These are phyloP conservation scores for Siniperca chuatsi DNA, from an alignment of 2,113 vertebrate genomes.

Conservation along the genomic window DNA sequence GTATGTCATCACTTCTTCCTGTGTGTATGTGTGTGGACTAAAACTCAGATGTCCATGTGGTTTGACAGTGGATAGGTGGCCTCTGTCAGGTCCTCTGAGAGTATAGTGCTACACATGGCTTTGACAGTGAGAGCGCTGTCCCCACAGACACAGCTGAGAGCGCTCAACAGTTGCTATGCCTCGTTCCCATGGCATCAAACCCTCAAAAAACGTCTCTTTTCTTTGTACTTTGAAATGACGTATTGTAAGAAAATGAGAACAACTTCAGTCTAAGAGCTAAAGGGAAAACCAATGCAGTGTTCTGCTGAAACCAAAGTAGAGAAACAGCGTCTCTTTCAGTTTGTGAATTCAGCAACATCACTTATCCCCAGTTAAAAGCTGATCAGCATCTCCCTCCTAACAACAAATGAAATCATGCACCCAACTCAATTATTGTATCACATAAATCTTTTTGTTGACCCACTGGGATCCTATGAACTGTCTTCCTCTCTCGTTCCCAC, in stretches of 20 bases:
- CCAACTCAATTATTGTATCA: slow-evolving; percentile 5
- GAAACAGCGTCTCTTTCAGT: background rate
- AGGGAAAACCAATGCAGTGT: background rate
- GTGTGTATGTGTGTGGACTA: slow-evolving; percentile 8
- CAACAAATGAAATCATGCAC: background rate
- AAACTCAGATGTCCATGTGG: slow-evolving; percentile 5
- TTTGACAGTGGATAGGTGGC: slow-evolving; percentile 14
- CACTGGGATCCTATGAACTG: background rate
- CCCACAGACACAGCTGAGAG: slow-evolving; percentile 43
- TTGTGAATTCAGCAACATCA: background rate
- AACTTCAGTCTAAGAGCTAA: background rate
- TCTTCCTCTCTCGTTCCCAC: slow-evolving; percentile 14
- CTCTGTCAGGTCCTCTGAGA: slow-evolving; percentile 49
- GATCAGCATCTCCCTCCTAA: background rate
- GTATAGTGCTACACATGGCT: slow-evolving; percentile 54
- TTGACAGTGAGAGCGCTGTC: slow-evolving; percentile 61
- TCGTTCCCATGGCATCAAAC: slow-evolving; percentile 32
- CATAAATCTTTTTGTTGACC: slow-evolving; percentile 18
- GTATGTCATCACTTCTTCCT: slow-evolving; percentile 18
- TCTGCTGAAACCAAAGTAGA: background rate
- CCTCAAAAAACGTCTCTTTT: slow-evolving; percentile 11
- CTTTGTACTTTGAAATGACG: background rate
- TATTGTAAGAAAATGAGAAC: background rate
- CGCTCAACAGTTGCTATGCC: slow-evolving; percentile 50
- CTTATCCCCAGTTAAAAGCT: slow-evolving; percentile 2